Evolutionary conservation across 2,797 vertebrate species (phyloP), one percentile per base, ranked within the genome.

Genomic region (Pseudopleuronectes americanus): DNA sequence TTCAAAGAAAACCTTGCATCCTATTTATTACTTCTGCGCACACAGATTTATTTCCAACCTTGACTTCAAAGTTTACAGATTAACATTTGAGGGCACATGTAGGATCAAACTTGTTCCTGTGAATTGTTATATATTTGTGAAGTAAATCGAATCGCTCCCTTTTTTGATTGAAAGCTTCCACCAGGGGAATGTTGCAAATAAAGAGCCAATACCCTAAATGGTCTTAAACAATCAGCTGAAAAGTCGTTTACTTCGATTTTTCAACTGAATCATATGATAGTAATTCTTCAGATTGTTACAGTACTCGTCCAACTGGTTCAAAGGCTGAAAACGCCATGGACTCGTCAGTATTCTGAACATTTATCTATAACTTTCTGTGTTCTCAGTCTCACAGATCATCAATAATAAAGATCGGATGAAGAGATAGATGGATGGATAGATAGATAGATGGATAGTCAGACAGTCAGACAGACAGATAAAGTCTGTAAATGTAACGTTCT

Each of bases 1-100:
- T 92, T 94, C 91, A 94, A 93, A 94, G 91, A 86, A 90, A 89
- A 83, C 43, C 68, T 77, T 88, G 91, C 86, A 91, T 93, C 89
- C 86, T 93, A 91, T 92, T 92, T 89, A 93, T 90, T 90, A 89
- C 85, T 91, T 90, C 84, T 90, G 85, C 88, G 80, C 75, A 76
- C 82, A 74, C 60, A 87, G 77, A 87, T 91, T 92, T 92, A 91
- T 86, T 89, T 83, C 81, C 74, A 89, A 86, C 80, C 83, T 83
- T 84, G 63, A 90, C 90, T 92, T 94, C 90, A 94, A 93, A 93
- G 91, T 91, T 90, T 77, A 77, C 74, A 87, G 79, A 92, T 90
- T 89, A 89, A 89, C 89, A 92, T 93, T 90, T 90, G 56, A 85
- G 82, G 71, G 85, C 77, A 84, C 74, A 71, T 85, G 79, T 75